Evolutionary conservation across 2,888 invertebrate genomes (phyloP).

Genomic region (Trilocha varians): DNA sequence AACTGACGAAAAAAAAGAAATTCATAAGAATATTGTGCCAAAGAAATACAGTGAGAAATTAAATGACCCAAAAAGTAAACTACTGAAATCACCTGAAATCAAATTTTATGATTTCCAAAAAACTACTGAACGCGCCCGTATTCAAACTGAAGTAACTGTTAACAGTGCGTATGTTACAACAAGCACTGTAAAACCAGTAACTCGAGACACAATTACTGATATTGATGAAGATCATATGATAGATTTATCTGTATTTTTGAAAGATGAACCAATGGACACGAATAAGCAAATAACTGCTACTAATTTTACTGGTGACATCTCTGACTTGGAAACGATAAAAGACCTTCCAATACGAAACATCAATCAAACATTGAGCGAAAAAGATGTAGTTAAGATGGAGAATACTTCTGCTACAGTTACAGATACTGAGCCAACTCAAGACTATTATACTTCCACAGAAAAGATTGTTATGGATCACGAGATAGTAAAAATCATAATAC

Average conservation of each 20-base stretch:
- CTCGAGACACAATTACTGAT: slow-evolving; percentile 13
- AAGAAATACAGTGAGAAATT: slow-evolving; percentile 55
- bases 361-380: slow-evolving; percentile 6
- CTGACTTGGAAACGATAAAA: slow-evolving; percentile 24
- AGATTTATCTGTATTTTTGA: slow-evolving; percentile 53
- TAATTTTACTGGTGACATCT: slow-evolving; percentile 26
- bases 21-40: slow-evolving; percentile 33
- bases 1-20: slow-evolving; percentile 32
- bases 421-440: slow-evolving; percentile 9
- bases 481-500: slow-evolving; percentile 36
- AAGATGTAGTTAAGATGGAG: slow-evolving; percentile 7
- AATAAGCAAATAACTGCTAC: slow-evolving; percentile 18
- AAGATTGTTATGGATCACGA: slow-evolving; percentile 25
- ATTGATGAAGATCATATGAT: slow-evolving; percentile 36
- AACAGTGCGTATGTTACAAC: slow-evolving; percentile 12
- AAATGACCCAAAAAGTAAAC: slow-evolving; percentile 35
- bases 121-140: slow-evolving; percentile 15
- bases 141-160: slow-evolving; percentile 12
- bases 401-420: slow-evolving; percentile 8
- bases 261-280: slow-evolving; percentile 26
- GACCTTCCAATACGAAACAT: not conserved
- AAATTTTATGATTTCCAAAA: slow-evolving; percentile 23
- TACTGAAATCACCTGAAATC: slow-evolving; percentile 20
- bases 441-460: slow-evolving; percentile 10
- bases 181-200: slow-evolving; percentile 12